Evolutionary conservation across 2,888 invertebrate species (phyloP).

Genomic region (Ceratothoa steindachneri): DNA sequence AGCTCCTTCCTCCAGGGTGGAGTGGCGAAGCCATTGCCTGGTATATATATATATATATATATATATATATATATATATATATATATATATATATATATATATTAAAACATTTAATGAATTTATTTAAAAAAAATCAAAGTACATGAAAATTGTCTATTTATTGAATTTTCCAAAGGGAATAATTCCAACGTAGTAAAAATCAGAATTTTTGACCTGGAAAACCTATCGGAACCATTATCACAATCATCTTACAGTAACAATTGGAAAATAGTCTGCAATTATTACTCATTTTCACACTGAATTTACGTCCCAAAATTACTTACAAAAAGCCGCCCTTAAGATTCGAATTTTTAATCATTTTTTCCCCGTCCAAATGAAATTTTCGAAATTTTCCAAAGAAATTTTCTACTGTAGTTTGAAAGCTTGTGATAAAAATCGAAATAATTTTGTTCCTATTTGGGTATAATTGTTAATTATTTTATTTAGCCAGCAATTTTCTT

Average conservation of each 20-base stretch:
- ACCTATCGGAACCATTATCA: neutral
- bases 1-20: no score
- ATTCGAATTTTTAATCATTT: no score
- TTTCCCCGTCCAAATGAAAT: no score
- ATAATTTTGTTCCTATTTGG: no score
- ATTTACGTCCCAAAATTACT: no score
- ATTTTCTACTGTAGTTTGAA: no score
- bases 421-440: no score
- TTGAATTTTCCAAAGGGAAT: neutral
- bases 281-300: neutral
- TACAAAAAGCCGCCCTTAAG: no score
- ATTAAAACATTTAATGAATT: neutral
- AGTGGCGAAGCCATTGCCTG: no score
- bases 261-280: neutral
- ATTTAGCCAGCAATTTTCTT: no score
- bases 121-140: neutral
- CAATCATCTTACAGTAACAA: neutral
- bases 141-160: neutral
- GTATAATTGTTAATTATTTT: no score
- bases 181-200: neutral
- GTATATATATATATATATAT: neutral
- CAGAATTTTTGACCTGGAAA: neutral
- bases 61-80: neutral
- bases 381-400: no score
- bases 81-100: neutral